Evolutionary conservation across 2,113 vertebrate genomes (phyloP).

Genomic region (Myotis brandtii): DNA sequence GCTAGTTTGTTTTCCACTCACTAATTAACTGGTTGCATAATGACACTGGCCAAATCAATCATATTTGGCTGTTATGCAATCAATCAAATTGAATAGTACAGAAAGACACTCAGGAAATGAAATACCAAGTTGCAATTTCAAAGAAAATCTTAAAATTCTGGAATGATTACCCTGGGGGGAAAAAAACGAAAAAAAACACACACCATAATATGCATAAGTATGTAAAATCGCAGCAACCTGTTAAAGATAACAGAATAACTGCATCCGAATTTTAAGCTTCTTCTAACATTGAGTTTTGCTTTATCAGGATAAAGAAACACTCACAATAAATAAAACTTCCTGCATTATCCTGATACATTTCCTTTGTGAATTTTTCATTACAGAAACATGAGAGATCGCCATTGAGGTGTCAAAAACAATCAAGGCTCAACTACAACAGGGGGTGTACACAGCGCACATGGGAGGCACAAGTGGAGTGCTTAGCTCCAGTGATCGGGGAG

Average conservation of each 20-base stretch:
- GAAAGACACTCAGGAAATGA: not conserved
- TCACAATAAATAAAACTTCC: not conserved
- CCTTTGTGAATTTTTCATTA: not conserved
- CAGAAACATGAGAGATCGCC: not conserved
- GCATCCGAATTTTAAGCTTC: not conserved
- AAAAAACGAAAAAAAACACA: not conserved
- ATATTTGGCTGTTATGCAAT: not conserved
- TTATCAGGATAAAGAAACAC: not conserved
- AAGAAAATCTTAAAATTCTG: slow-evolving; percentile 24
- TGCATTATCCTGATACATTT: not conserved
- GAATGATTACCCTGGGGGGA: not conserved
- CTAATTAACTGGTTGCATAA: not conserved
- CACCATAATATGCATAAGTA: not conserved
- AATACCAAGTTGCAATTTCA: not conserved
- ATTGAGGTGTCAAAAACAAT: not conserved
- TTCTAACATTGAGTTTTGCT: not conserved
- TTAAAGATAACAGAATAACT: not conserved
- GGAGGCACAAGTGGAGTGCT: not conserved
- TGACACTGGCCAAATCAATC: not conserved
- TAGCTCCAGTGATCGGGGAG: not conserved
- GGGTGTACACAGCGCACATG: not conserved
- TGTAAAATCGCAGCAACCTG: not conserved
- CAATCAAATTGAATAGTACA: not conserved
- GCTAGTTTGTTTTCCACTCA: not conserved
- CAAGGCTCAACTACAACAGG: not conserved